Evolutionary conservation across 2,888 invertebrate genomes (phyloP).

Genomic region (Lysandra coridon): DNA sequence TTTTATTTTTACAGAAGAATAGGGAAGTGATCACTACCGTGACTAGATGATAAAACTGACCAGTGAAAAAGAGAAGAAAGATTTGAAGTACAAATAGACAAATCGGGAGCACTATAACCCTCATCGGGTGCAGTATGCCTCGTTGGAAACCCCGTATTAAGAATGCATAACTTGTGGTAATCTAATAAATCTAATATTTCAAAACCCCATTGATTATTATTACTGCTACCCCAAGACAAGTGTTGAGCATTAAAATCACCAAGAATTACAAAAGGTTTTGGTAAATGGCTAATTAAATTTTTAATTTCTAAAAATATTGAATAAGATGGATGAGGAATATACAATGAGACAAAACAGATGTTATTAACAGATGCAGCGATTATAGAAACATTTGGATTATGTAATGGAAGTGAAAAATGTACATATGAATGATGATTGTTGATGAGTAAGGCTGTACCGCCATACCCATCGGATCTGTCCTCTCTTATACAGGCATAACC

Average conservation of each 20-base stretch:
- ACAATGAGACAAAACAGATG: constrained; percentile 9
- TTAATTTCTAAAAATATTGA: constrained; percentile 12
- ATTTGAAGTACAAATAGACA: background rate
- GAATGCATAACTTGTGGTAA: background rate
- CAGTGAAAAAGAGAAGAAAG: too few species aligned
- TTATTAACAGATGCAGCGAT: background rate
- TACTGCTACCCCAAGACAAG: constrained; percentile 14
- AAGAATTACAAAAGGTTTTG: constrained; percentile 10
- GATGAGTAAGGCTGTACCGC: background rate
- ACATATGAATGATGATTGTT: too few species aligned
- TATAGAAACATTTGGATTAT: too few species aligned
- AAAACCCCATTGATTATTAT: constrained; percentile 3
- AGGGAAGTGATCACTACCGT: too few species aligned
- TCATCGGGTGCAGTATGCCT: background rate
- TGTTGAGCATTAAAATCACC: background rate
- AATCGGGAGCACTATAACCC: background rate
- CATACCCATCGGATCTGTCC: too few species aligned
- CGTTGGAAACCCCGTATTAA: background rate
- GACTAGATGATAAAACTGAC: too few species aligned
- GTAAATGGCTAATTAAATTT: background rate
- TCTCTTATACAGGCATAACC: background rate
- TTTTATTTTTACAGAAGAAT: too few species aligned
- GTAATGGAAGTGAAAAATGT: too few species aligned
- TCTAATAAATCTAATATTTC: constrained; percentile 28
- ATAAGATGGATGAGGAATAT: background rate